Conservation (phyloP, 2,888 invertebrate genomes). For the Diplolepis rosae region DNA sequence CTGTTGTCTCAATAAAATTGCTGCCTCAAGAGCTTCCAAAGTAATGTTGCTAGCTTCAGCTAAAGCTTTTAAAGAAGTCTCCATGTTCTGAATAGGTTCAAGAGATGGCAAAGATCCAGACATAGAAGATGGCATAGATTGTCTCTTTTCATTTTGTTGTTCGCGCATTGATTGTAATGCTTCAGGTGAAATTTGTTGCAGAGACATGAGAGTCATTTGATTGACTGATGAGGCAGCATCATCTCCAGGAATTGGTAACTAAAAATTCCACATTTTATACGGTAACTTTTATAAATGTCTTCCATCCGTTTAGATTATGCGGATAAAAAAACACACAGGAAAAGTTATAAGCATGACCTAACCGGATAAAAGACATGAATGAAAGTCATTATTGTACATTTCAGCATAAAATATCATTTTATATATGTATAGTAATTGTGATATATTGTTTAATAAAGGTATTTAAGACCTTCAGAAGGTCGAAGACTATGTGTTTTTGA, state of each 20-base stretch:
- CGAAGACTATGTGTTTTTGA: too few relatives aligned
- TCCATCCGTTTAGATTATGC: too few relatives aligned
- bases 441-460: too few relatives aligned
- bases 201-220: constrained; percentile 65
- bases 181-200: constrained; percentile 57
- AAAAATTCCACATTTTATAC: constrained; percentile 23
- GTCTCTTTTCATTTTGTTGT: constrained; percentile 60
- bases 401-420: too few relatives aligned
- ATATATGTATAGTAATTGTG: too few relatives aligned
- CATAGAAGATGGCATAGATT: constrained; percentile 43
- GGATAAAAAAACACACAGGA: too few relatives aligned
- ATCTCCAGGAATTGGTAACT: constrained; percentile 67
- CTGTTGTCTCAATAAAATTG: constrained; percentile 82
- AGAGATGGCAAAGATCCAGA: constrained; percentile 55
- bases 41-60: constrained; percentile 86
- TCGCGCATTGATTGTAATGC: constrained; percentile 51
- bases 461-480: too few relatives aligned
- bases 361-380: too few relatives aligned
- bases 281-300: too few relatives aligned
- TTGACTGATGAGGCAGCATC: constrained; percentile 64
- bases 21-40: constrained; percentile 85
- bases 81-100: constrained; percentile 70
- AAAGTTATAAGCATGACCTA: too few relatives aligned
- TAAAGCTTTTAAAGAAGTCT: constrained; percentile 75
- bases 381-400: too few relatives aligned